phyloP scores from a whole-genome alignment of 2,888 invertebrate genomes.

The Heliconius sara region DNA sequence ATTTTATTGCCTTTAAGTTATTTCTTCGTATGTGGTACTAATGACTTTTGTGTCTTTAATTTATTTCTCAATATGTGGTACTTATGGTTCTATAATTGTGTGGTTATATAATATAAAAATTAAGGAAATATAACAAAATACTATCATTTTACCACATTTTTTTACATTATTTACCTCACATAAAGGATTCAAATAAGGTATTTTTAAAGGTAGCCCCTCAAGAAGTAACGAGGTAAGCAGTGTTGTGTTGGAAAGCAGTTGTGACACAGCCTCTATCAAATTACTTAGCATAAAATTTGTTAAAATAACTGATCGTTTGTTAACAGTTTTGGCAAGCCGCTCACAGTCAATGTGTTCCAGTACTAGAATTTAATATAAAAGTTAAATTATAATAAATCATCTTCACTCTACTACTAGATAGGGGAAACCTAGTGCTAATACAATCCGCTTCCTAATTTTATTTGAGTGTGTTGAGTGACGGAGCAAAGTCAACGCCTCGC shows the following conservation, averaged over 20 bases:
- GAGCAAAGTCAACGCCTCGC: too few species aligned
- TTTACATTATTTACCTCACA: slow-evolving; percentile 73
- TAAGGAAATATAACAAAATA: neutral
- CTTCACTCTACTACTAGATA: too few species aligned
- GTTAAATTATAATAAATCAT: neutral
- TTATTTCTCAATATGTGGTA: neutral
- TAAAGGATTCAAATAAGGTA: slow-evolving; percentile 86
- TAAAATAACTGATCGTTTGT: slow-evolving; percentile 86
- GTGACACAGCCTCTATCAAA: slow-evolving; percentile 86
- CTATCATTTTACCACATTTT: neutral
- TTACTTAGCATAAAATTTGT: slow-evolving; percentile 88
- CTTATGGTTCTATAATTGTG: neutral
- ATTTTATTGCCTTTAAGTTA: too few species aligned
- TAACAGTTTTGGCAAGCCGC: slow-evolving; percentile 84
- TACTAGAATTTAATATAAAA: slow-evolving; percentile 55
- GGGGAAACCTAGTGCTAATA: too few species aligned
- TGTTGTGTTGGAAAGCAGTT: slow-evolving; percentile 86
- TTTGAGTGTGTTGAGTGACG: too few species aligned
- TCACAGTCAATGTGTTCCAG: slow-evolving; percentile 83
- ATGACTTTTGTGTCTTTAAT: neutral
- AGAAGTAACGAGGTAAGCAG: slow-evolving; percentile 86
- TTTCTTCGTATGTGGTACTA: neutral
- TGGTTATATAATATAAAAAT: too few species aligned
- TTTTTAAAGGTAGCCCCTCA: slow-evolving; percentile 88
- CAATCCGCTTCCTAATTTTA: too few species aligned